These are phyloP conservation scores for Myopa testacea DNA, from an alignment of 2,888 invertebrate genomes.

Conservation along the genomic window DNA sequence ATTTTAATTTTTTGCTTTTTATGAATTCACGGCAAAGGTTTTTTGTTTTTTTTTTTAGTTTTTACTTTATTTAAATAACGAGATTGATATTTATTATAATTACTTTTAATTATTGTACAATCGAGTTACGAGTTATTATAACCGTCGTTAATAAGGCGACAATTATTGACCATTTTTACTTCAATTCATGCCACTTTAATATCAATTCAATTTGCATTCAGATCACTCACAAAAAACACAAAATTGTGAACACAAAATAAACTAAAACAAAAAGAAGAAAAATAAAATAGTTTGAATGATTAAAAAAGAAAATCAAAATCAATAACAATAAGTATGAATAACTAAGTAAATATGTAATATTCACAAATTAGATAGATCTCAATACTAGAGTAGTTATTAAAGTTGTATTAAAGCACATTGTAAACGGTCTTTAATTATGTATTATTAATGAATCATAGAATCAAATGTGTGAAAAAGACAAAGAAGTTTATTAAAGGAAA, in stretches of 20 bases:
- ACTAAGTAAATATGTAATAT: no score
- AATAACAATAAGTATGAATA: no score
- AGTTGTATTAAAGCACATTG: no score
- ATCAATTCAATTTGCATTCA: constrained; percentile 39
- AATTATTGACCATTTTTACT: constrained; percentile 58
- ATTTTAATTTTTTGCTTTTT: constrained; percentile 14
- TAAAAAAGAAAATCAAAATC: background rate
- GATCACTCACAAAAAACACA: background rate
- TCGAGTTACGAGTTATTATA: constrained; percentile 58
- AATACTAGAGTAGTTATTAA: no score
- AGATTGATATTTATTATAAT: constrained; percentile 53
- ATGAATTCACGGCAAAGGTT: constrained; percentile 13
- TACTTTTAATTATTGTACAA: constrained; percentile 61
- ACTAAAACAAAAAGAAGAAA: background rate
- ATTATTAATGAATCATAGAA: no score
- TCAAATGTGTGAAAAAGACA: no score
- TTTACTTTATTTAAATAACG: constrained; percentile 35
- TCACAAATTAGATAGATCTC: no score
- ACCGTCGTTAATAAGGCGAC: constrained; percentile 64
- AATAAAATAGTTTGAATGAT: background rate
- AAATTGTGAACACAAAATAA: background rate
- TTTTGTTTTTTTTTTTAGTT: constrained; percentile 31
- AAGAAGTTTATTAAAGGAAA: no score
- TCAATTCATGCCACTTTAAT: constrained; percentile 43
- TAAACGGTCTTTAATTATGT: no score